Evolutionary conservation across 2,113 vertebrate genomes (phyloP).

Genomic region (Clarias gariepinus): DNA sequence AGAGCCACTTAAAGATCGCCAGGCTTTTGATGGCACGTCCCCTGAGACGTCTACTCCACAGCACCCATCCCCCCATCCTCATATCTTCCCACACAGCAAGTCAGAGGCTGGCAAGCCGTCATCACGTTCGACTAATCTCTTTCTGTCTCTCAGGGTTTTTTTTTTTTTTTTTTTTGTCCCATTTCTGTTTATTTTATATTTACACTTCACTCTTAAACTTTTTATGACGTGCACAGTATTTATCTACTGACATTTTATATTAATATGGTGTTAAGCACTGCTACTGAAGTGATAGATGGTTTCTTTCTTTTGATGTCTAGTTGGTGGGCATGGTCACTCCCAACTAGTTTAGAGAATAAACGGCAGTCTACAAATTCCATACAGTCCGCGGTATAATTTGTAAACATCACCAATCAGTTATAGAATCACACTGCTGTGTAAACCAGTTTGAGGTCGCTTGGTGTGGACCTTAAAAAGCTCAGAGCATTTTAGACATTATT

Average conservation of each 20-base stretch:
- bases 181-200: too few species aligned
- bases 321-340: not conserved
- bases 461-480: too few species aligned
- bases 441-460: not conserved
- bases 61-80: conserved; percentile 54
- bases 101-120: conserved; percentile 64
- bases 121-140: conserved; percentile 55
- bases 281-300: not conserved
- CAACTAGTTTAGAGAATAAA: not conserved
- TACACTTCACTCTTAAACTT: too few species aligned
- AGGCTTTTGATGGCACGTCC: conserved; percentile 42
- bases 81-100: conserved; percentile 64
- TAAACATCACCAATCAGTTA: not conserved
- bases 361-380: not conserved
- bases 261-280: not conserved
- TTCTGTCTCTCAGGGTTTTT: too few species aligned
- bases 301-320: not conserved
- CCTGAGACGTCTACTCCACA: conserved; percentile 28
- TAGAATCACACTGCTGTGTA: too few species aligned
- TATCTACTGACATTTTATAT: not conserved
- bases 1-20: not conserved
- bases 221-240: too few species aligned
- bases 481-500: too few species aligned
- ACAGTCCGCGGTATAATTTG: not conserved
- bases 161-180: too few species aligned